Conservation (phyloP, 2,113 vertebrate species). For the Hippocampus abdominalis region DNA sequence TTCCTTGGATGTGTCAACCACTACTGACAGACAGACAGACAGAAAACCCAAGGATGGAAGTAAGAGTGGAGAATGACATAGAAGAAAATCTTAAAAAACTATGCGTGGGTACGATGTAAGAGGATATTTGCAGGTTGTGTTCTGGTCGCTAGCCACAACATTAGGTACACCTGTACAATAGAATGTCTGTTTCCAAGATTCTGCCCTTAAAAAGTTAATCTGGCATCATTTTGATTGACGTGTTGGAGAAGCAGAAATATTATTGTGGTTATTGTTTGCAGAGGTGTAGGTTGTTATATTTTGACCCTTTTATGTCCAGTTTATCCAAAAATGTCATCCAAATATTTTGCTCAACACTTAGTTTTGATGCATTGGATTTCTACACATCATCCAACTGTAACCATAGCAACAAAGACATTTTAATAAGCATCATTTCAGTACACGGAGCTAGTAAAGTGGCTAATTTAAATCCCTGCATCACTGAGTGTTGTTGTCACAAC, state of each 20-base stretch:
- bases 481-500: slow-evolving; percentile 3
- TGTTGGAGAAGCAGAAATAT: no score
- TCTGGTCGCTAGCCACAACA: neutral
- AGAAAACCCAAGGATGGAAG: neutral
- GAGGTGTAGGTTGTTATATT: neutral
- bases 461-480: neutral
- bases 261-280: no score
- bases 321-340: neutral
- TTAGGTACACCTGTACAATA: neutral
- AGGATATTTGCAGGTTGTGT: neutral
- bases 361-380: neutral
- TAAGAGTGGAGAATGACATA: neutral
- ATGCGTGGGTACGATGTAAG: neutral
- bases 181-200: neutral
- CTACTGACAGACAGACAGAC: slow-evolving; percentile 3
- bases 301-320: neutral
- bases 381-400: neutral
- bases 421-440: neutral
- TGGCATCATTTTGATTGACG: neutral
- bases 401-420: neutral
- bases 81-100: neutral
- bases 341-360: neutral
- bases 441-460: neutral
- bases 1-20: slow-evolving; percentile 34
- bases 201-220: neutral